Base-by-base conservation (phyloP, 2,113 vertebrate species). In the Pitta sordida region DNA sequence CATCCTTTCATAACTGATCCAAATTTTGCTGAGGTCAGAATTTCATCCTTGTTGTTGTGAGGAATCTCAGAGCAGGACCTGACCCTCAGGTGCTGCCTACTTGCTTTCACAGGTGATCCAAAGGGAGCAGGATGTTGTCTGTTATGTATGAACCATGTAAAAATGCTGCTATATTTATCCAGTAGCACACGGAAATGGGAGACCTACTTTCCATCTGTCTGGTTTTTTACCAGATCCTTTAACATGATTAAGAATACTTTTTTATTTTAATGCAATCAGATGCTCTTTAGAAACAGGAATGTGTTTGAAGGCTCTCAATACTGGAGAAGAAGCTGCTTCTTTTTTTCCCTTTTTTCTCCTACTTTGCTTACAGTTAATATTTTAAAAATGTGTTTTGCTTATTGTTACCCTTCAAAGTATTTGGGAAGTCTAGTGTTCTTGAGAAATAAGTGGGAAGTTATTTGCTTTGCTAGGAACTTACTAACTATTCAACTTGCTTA, bases 401-500 rank as follows among this genome's bases (percentile, higher is more conserved):
- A 15, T 68, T 94, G 22, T 67, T 95, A 27, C 7, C 81, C 20
- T 76, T 84, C 11, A 83, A 91, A 52, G 43, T 92, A 19, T 94
- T 83, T 93, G 29, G 56, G 76, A 92, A 89, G 37, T 41, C 75
- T 88, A 4, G 10, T 29, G 62, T 95, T 96, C 71, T 90, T 76
- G 52, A 94, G 70, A 91, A 81, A 97, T 32, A 95, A 85, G 75
- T 64, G 20, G 46, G 85, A 88, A 93, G 62, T 55, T 95, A 85
- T 84, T 93, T 90, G 78, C 86, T 96, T 93, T 62, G 43, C 68
- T 64, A 90, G 67, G 69, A 37, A 56, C 43, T 95, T 80, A 68
- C 4, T 52, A 95, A 93, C 94, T 94, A 93, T 83, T 95, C 64
- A 62, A 36, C 51, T 92, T 95, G 27, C 83, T 96, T 86, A 69